Evolutionary conservation across 2,888 invertebrate genomes (phyloP), one percentile per base, ranked within the genome.

Genomic region (Copidosoma aretas): DNA sequence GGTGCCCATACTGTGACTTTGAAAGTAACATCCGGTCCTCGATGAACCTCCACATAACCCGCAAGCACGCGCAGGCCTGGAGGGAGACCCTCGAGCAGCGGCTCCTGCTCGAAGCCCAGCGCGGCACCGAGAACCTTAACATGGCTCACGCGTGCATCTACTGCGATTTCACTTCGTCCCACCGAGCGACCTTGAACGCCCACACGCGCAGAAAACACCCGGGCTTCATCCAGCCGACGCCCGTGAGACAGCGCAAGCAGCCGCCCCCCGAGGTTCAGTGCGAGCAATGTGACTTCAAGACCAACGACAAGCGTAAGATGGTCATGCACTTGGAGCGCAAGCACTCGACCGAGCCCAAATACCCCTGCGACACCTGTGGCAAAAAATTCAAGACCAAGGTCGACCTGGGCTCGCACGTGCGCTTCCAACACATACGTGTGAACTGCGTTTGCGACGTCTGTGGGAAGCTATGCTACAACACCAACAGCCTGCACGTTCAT

Each of bases 301-400:
- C 57, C 4, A 25, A 62, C 63, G 22, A 74, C 66, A 1, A 46
- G 1, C 64, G 21, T 69, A 57, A 73, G 62, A 12, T 74, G 61
- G 22, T 75, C 70, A 52, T 75, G 67, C 66, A 74, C 66, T 62
- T 65, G n/a, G 73, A 77, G 1, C 75, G 77, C 17, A 77, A 77
- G 25, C 78, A 78, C 57, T 75, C 74, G 0, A 71, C 75, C 8
- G 72, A 65, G 15, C 74, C 62, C 54, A 64, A 67, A 21, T 78
- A 68, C 70, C 68, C 72, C 8, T 78, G 78, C 65, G 64, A 77
- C 15, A 66, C 72, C 15, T 78, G 78, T 52, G 76, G 74, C 62
- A 76, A 77, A 25, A 79, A 80, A 59, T 84, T 83, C 72, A 84
- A 84, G 54, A 82, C 82, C 32, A 83, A 83, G 57, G 82, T 82